phyloP scores from a whole-genome alignment of 2,113 vertebrate species.

The Channa argus region DNA sequence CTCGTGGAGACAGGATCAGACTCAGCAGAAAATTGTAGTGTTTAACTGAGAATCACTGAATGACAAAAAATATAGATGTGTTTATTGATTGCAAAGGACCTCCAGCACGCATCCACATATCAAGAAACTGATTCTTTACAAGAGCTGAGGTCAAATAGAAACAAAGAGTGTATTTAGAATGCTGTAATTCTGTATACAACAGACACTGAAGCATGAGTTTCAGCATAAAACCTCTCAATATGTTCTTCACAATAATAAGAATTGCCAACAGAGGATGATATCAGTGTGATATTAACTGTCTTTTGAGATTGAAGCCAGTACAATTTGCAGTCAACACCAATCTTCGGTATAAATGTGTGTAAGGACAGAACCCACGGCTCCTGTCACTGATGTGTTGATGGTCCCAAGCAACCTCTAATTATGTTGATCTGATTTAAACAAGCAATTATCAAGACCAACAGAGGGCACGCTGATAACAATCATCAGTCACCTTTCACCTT shows the following conservation, averaged over 20 bases:
- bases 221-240: too few species aligned
- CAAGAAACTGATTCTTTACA: conserved; percentile 56
- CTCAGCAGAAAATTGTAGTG: conserved; percentile 38
- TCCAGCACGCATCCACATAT: conserved; percentile 56
- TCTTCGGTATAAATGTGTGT: conserved; percentile 4
- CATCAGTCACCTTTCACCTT: conserved; percentile 2
- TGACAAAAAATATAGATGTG: conserved; percentile 45
- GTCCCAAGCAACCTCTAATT: conserved; percentile 23
- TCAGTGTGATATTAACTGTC: neutral
- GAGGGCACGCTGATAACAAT: conserved; percentile 8
- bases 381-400: conserved; percentile 28
- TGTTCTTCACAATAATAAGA: neutral
- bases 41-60: conserved; percentile 35
- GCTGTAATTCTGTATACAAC: neutral
- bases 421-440: conserved; percentile 17
- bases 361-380: conserved; percentile 1
- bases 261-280: neutral
- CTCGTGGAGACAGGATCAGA: conserved; percentile 53
- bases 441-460: conserved; percentile 28
- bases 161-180: neutral
- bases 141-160: conserved; percentile 32
- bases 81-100: conserved; percentile 57
- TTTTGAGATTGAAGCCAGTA: neutral
- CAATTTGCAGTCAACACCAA: conserved; percentile 1
- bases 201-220: neutral